Percentiles rank a stretch among this genome's conserved stretches.
These are phyloP conservation scores for Caenorhabditis drosophilae DNA, from an alignment of 2,888 invertebrate genomes.

Conservation along the genomic window DNA sequence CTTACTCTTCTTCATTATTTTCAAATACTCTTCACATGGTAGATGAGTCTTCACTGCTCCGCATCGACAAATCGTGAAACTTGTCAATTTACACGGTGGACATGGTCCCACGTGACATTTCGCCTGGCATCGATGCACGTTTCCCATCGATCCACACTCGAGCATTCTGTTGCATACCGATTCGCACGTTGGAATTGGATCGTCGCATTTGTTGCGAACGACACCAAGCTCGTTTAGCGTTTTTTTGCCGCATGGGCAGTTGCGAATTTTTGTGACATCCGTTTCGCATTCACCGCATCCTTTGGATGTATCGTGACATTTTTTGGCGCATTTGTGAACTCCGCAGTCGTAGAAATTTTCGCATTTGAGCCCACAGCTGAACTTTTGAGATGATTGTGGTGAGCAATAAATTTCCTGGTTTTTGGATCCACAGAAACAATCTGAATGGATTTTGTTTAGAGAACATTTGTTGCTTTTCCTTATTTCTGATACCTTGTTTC, in stretches of 20 bases:
- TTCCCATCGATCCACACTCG: slow-evolving; percentile 74
- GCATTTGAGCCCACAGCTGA: slow-evolving; percentile 17
- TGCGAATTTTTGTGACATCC: slow-evolving; percentile 75
- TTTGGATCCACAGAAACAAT: slow-evolving; percentile 79
- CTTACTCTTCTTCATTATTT: slow-evolving; percentile 26
- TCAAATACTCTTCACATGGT: slow-evolving; percentile 49
- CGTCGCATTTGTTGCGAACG: slow-evolving; percentile 75
- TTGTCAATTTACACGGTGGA: slow-evolving; percentile 80
- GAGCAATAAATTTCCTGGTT: slow-evolving; percentile 77
- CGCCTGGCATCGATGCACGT: slow-evolving; percentile 78
- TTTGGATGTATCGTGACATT: slow-evolving; percentile 15
- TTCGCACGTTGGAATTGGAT: slow-evolving; percentile 83
- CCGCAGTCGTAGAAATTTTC: slow-evolving; percentile 69
- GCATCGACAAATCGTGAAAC: slow-evolving; percentile 83
- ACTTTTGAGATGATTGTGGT: slow-evolving; percentile 70
- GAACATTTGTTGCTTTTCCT: background rate
- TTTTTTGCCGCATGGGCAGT: slow-evolving; percentile 82
- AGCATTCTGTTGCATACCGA: slow-evolving; percentile 77
- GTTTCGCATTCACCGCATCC: slow-evolving; percentile 76
- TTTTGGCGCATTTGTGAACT: slow-evolving; percentile 77
- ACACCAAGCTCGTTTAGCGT: slow-evolving; percentile 70
- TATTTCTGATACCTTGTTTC: slow-evolving; percentile 74
- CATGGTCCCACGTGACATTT: slow-evolving; percentile 80
- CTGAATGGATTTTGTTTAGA: slow-evolving; percentile 68
- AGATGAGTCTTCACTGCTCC: slow-evolving; percentile 79